Base-by-base conservation (phyloP, 1,140 invertebrate genomes). In the Halictus rubicundus region DNA sequence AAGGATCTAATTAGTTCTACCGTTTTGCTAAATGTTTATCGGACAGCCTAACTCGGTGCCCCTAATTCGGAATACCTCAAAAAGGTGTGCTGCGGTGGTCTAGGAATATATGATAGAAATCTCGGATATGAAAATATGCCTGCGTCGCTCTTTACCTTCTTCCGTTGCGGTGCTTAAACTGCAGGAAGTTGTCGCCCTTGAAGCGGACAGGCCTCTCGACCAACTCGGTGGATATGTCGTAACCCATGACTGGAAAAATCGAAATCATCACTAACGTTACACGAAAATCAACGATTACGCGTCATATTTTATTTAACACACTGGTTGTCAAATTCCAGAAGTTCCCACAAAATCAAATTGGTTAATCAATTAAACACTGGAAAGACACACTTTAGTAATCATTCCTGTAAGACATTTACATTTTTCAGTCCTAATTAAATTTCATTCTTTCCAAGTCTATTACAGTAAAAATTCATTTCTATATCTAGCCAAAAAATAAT, bases 111-210 rank as follows among this genome's bases (percentile, higher is more conserved):
- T 46, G 12, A 39, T 21, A 63, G 66, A 77, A 46, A 60, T n/a
- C 5, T n/a, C 23, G 16, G 46, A 49, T 39, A 10, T n/a, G 37
- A 59, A 8, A 46, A 10, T 78, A 46, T 10, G 39, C 42, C 59
- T 32, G 19, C 52, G 16, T 12, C 7, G 32, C 57, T n/a, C n/a
- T 74, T 80, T 92, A 96, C 95, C 94, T 94, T 89, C 94, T 92
- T 76, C 93, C 93, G 64, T 95, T 93, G 83, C 94, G 95, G 84
- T 95, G 95, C 19, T 92, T 94, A 89, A 94, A 96, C 78, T 95
- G 94, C 49, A 96, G 87, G 87, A 94, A 95, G 37, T 95, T 96
- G 78, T 94, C 92, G 14, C 95, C 95, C 86, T 95, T 93, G 90
- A 96, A 96, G 66, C 93, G 91, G 8, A 96, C 93, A 12, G 95